These are phyloP conservation scores for Thryonomys swinderianus DNA, from an alignment of 2,113 vertebrate genomes.

Conservation along the genomic window DNA sequence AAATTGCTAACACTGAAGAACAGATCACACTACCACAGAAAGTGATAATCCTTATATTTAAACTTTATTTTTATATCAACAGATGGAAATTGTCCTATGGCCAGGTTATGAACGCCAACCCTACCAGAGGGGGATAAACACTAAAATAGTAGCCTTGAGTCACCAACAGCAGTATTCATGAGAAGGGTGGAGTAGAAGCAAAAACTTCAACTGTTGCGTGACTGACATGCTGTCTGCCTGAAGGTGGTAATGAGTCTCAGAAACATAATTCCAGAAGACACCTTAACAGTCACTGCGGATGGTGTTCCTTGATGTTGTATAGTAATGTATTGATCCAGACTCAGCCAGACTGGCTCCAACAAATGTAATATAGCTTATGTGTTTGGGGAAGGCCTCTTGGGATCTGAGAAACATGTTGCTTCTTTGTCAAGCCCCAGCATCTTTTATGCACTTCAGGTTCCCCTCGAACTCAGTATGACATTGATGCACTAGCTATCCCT, in stretches of 20 bases:
- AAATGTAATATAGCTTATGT: background rate
- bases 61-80: background rate
- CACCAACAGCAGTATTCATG: background rate
- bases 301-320: no score
- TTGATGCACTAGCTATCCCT: background rate
- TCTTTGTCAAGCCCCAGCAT: background rate
- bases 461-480: background rate
- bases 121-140: background rate
- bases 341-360: background rate
- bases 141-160: background rate
- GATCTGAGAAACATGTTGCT: background rate
- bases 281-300: background rate
- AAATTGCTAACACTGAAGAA: slow-evolving; percentile 15
- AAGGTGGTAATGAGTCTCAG: background rate
- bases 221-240: background rate
- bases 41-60: background rate
- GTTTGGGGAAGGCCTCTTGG: background rate
- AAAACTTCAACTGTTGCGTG: no score
- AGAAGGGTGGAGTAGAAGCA: background rate
- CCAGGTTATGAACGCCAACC: background rate
- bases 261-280: no score
- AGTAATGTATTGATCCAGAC: background rate
- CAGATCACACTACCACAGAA: slow-evolving; percentile 10
- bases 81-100: background rate
- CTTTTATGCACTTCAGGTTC: background rate